Evolutionary conservation across 2,113 vertebrate species (phyloP).

Genomic region (Poeciliopsis prolifica): DNA sequence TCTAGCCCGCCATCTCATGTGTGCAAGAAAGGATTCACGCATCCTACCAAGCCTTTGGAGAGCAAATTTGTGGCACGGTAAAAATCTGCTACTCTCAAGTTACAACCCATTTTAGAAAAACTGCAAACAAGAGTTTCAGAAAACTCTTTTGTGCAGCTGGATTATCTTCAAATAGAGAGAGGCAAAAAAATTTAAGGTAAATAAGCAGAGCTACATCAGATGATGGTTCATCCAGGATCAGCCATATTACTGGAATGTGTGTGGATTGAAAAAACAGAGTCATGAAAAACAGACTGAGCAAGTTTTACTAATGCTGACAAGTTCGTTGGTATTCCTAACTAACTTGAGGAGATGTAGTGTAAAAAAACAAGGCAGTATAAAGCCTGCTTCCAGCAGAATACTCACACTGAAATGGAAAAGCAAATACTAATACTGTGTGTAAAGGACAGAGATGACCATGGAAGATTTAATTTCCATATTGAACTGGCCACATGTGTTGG

Average conservation of each 20-base stretch:
- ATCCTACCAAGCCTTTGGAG: not conserved
- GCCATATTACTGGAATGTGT: not conserved
- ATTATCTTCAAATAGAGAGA: no score
- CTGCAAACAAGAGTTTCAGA: not conserved
- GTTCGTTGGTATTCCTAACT: no score
- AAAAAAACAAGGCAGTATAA: no score
- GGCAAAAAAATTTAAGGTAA: not conserved
- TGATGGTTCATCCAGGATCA: conserved; percentile 20
- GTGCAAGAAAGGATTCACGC: not conserved
- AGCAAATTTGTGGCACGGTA: not conserved
- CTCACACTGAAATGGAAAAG: no score
- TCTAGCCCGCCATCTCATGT: not conserved
- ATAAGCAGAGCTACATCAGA: not conserved
- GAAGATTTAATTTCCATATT: no score
- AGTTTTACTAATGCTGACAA: no score
- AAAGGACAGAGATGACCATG: no score
- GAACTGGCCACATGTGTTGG: no score
- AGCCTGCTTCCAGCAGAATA: no score
- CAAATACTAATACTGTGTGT: no score
- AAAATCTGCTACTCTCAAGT: not conserved
- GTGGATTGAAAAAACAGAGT: not conserved
- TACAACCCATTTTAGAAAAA: not conserved
- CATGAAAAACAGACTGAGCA: no score
- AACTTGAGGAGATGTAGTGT: no score
- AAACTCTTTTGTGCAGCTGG: not conserved